phyloP scores from a whole-genome alignment of 2,113 vertebrate species.

The Pithys albifrons region DNA sequence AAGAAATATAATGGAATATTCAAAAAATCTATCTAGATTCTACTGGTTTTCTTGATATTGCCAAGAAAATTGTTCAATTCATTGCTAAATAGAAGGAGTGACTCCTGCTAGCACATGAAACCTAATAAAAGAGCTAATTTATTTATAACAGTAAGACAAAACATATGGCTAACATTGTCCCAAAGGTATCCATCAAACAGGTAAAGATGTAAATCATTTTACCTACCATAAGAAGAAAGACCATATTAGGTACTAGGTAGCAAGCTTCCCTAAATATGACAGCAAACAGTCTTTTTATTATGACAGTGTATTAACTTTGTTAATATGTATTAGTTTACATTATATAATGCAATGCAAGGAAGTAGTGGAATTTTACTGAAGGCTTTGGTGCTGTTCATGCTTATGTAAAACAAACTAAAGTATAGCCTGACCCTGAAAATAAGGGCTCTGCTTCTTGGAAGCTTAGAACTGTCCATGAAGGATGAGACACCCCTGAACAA shows the following conservation, averaged over 20 bases:
- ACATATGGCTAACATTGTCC: not conserved
- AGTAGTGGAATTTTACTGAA: not conserved
- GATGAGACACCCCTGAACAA: not conserved
- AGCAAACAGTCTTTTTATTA: not conserved
- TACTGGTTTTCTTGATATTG: not conserved
- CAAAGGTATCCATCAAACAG: not conserved
- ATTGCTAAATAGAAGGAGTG: not conserved
- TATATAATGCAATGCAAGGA: not conserved
- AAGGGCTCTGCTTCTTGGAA: not conserved
- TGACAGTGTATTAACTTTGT: not conserved
- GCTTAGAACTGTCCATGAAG: not conserved
- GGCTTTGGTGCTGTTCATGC: not conserved
- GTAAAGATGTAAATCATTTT: not conserved
- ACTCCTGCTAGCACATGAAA: not conserved
- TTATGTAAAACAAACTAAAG: not conserved
- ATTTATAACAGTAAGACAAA: not conserved
- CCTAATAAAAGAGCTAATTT: not conserved
- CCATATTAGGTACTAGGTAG: not conserved
- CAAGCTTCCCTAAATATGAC: not conserved
- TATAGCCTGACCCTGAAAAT: not conserved
- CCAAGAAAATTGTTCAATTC: not conserved
- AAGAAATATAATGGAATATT: not conserved
- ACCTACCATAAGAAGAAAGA: not conserved
- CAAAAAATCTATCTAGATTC: not conserved
- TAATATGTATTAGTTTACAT: not conserved